Evolutionary conservation across 1,140 invertebrate species (phyloP), one percentile per base, ranked within the genome.

Genomic region (Epicauta chinensis): DNA sequence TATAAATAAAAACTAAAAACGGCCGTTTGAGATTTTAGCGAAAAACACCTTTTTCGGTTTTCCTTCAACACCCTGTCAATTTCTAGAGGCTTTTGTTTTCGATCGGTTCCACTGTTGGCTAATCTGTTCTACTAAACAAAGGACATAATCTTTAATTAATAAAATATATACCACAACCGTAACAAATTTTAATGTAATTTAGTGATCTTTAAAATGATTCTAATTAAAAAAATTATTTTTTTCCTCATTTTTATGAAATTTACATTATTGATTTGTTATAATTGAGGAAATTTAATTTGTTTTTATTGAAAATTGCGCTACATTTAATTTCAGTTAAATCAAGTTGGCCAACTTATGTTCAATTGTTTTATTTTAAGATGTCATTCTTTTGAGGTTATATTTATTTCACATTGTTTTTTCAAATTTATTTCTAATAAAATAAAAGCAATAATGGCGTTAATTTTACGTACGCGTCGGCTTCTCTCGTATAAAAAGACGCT

Each of bases 401-500:
- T 44, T 40, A 40, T 34, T 32, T 42, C 23, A 23, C 23, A 16
- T 35, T 2, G 9, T 39, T 30, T 12, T 43, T 43, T n/a, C 16
- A 39, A 23, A 29, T 36, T 47, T 47, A 12, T n/a, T 16, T 2
- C 16, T 29, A n/a, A 16, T 5, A 39, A 16, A 1, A n/a, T n/a
- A n/a, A n/a, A n/a, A n/a, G n/a, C n/a, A 45, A 52, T 17, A 37
- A 54, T 54, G 52, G 52, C 52, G 7, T 37, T 45, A 35, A 16
- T 32, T 12, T 36, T 49, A 3, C 42, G 32, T 23, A 39, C 45
- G 13, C 30, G 23, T 15, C 50, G 31, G 30, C 30, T 53, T 41
- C 32, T 47, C 4, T 32, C 29, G 2, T 13, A 32, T 40, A 38
- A 40, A 15, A 32, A 12, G 11, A n/a, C 14, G 10, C 4, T 52